phyloP scores from a whole-genome alignment of 2,888 invertebrate genomes.

The Andrena bucephala region DNA sequence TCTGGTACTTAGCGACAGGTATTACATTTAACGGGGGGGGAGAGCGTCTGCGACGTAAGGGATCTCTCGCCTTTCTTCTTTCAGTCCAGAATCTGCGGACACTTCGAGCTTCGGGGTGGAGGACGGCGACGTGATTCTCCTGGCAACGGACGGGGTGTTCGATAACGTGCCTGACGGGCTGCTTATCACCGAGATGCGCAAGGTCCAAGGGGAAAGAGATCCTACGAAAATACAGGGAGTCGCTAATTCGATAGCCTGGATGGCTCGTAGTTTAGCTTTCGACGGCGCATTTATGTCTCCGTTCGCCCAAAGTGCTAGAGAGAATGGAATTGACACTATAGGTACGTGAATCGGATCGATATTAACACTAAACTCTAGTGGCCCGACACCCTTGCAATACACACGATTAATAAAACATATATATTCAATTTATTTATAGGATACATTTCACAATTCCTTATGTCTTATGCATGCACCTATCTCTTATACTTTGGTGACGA shows the following conservation, averaged over 20 bases:
- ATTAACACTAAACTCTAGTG: not conserved
- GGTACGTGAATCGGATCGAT: conserved; percentile 87
- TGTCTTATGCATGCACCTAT: conserved; percentile 24
- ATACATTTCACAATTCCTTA: conserved; percentile 52
- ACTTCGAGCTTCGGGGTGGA: conserved; percentile 94
- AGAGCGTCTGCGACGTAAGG: not conserved
- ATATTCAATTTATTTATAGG: conserved; percentile 54
- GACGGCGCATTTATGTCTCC: conserved; percentile 98
- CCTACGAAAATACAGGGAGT: conserved; percentile 93
- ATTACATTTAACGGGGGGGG: conserved; percentile 17
- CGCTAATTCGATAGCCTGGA: conserved; percentile 97
- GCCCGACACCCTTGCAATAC: conserved; percentile 4
- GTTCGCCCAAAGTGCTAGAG: conserved; percentile 96
- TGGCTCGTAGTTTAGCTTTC: conserved; percentile 97
- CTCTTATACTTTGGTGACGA: conserved; percentile 46
- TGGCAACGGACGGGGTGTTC: conserved; percentile 99
- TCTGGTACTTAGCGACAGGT: conserved; percentile 96
- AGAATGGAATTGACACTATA: conserved; percentile 96
- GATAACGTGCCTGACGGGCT: conserved; percentile 98
- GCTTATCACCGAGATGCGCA: conserved; percentile 93
- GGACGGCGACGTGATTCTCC: conserved; percentile 96
- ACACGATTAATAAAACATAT: conserved; percentile 45
- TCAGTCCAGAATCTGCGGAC: conserved; percentile 95
- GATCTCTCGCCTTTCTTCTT: conserved; percentile 57
- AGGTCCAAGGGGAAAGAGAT: conserved; percentile 90